Evolutionary conservation across 1,140 invertebrate genomes (phyloP), one percentile per base, ranked within the genome.

Genomic region (Thalassaphorura encarpata): DNA sequence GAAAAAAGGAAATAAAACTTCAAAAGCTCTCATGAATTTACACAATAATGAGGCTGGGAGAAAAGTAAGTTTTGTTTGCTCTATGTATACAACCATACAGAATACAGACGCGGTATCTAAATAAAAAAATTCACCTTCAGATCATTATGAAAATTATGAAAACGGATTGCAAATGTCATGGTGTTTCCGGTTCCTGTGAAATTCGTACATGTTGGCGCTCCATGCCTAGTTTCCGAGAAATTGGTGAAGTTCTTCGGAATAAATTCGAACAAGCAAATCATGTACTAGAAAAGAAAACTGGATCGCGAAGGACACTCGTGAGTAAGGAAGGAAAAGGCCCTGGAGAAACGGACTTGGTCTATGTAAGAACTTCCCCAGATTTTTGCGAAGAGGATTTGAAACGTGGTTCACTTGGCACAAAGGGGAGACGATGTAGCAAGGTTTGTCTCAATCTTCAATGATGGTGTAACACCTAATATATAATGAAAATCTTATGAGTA

Each of bases 131-230:
- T 54, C 60, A 26, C 51, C 19, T 52, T 2, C 52, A 78, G 77
- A 75, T 74, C 23, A 75, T 78, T 24, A 73, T 76, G 52, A 71
- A 74, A 46, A 77, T 77, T 55, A 66, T 80, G 59, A 74, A 71
- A 46, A 69, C 78, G 42, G 76, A 80, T 62, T 83, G 81, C 68
- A 83, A 83, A 66, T 83, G 81, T 66, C 80, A 82, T 64, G 81
- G 81, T 0, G 80, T 82, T 3, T 81, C 79, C 16, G 81, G 80
- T 5, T 81, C 81, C 3, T 83, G 81, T 66, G 77, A 78, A 43
- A 72, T 82, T 6, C 74, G 79, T 40, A 83, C 80, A 1, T 83
- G 81, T 64, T 83, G 81, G 81, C 68, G 76, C 46, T 36, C 79
- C 4, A 72, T 82, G 58, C 77, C 79, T 39, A 67, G 27, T 52